Base-by-base conservation (phyloP, 2,797 vertebrate genomes). In the Trachurus trachurus region DNA sequence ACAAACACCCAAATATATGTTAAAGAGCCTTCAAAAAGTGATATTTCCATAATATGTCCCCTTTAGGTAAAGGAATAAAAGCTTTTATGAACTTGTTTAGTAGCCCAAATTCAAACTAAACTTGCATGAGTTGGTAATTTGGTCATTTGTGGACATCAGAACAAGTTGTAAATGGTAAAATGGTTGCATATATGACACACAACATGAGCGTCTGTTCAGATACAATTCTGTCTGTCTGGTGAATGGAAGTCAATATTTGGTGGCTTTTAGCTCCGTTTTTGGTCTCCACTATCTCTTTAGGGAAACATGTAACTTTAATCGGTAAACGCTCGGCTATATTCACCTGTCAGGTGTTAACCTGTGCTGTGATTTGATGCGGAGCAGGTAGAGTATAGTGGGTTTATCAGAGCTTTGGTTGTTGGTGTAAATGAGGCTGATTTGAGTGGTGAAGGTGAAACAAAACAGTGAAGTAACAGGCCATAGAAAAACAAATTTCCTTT, bases 261-360 rank as follows among this genome's bases (percentile, higher is more conserved):
- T 40, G 21, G 17, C 22, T 52, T 57, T 61, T 29, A 49, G 42
- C 47, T 54, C 52, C 53, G 22, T 59, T 59, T 47, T 26, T 60
- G 5, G 44, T 50, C 31, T 22, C 9, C 15, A 22, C 16, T 37
- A 53, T n/a, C 37, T 50, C 31, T 5, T 22, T 6, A 40, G 6
- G 13, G 7, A 34, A 67, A 49, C 12, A 47, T 17, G 4, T 63
- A 40, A 22, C 16, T 42, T 54, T 19, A 29, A 5, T 40, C 21
- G 52, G 2, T 31, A 31, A 67, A 52, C 59, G 40, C 49, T 19
- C 16, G 10, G 57, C 16, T 47, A 16, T 45, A n/a, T 52, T 59
- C 26, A 16, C 17, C 60, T 64, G 17, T 22, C 54, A 10, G 9
- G 34, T 8, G 0, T 12, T 61, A 44, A 19, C 52, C 13, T 19